Evolutionary conservation across 1,140 invertebrate species (phyloP), one percentile per base, ranked within the genome.

Genomic region (Hypothenemus hampei): DNA sequence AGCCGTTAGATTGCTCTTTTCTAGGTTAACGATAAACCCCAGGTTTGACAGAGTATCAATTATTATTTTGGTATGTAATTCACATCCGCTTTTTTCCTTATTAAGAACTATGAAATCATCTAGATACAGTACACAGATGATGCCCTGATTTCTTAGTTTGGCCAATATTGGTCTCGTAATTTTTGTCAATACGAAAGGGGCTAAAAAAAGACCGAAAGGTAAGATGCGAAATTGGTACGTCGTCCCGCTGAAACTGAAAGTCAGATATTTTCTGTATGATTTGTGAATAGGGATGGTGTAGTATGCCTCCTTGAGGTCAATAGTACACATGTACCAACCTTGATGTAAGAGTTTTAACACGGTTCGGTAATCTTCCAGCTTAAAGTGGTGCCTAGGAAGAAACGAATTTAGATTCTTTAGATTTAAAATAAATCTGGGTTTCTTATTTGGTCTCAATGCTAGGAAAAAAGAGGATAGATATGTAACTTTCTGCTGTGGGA

Each of bases 401-500:
- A 48, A 55, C 1, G 15, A 11, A 50, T 59, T 61, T 7, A 61
- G 23, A n/a, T 46, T 19, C 26, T 60, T 61, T 22, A 62, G 22
- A 22, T 60, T 62, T 20, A 60, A 48, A 13, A 54, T 59, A 37
- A 59, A 44, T 20, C 59, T 33, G n/a, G 21, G 10, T 21, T 16
- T 19, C 1, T 48, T 55, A 23, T 51, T 24, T 5, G 57, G 21
- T 60, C 60, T 62, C 22, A n/a, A 10, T 35, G 33, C 18, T 15
- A 62, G 21, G 51, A 62, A 62, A 57, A 37, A 47, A 29, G 10
- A 19, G 2, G 51, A 62, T 16, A 62, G 15, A 47, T 57, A 60
- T 20, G 60, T 47, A 15, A 22, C 45, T 22, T 24, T 21, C 15
- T 11, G 47, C 11, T 45, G 33, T 15, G 11, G 7, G 37, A 24